Evolutionary conservation across 2,797 vertebrate genomes (phyloP), one percentile per base, ranked within the genome.

Genomic region (Typhlichthys subterraneus): DNA sequence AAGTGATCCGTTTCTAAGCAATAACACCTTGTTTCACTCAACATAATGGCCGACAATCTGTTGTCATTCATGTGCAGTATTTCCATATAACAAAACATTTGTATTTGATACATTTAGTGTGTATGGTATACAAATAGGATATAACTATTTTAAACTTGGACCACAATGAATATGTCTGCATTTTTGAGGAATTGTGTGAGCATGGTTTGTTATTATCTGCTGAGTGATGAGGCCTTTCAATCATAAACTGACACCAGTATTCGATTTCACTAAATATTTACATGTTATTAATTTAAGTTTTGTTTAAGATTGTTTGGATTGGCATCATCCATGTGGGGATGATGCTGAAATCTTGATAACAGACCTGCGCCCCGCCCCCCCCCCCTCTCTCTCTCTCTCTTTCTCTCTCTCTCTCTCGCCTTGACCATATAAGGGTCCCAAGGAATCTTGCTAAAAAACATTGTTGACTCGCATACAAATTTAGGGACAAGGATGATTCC

Each of bases 371-470:
- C 81, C n/a, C n/a, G n/a, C n/a, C n/a, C n/a, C n/a, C n/a, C n/a
- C n/a, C n/a, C n/a, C n/a, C n/a, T n/a, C 49, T 14, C 5, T 11
- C 52, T 19, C 52, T 23, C 23, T 23, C 23, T 23, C 2, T 23
- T 23, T 79, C 76, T 69, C 52, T 67, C 82, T 76, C 17, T 17
- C 17, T 17, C 17, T 17, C 17, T 81, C 76, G 82, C 81, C 83
- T 83, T 93, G 88, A 93, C 93, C 92, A 93, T 93, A 93, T 94
- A 94, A 91, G 93, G 93, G 77, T 88, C 79, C 84, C 10, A 70
- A 88, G 76, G 85, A 91, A 85, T 84, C 84, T 82, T 63, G 60
- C 82, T 85, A 76, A 83, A 90, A 86, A 87, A 89, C 82, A 81
- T 70, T 59, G 80, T 79, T 81, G 77, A 81, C 56, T 73, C 80